Percentiles rank a stretch among this genome's conserved stretches.
Conservation (phyloP, 2,113 vertebrate species). For the Lipotes vexillifer region DNA sequence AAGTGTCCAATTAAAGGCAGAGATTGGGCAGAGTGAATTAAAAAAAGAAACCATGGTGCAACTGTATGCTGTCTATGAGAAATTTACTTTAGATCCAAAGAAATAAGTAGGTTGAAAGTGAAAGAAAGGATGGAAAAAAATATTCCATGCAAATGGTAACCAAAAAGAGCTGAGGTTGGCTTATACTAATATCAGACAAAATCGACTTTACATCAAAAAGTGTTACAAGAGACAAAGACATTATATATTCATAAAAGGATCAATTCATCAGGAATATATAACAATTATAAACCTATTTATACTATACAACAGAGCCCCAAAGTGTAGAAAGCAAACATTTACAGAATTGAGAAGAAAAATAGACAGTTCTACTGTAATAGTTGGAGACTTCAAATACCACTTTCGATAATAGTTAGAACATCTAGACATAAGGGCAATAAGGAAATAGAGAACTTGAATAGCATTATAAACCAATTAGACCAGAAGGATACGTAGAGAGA, state of each 20-base stretch:
- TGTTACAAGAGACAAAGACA: conserved; percentile 10
- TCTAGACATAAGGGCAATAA: neutral
- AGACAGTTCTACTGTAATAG: neutral
- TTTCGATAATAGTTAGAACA: neutral
- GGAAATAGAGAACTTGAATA: neutral
- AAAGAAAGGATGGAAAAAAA: neutral
- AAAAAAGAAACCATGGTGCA: neutral
- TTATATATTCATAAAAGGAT: conserved; percentile 6
- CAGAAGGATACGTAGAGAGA: neutral
- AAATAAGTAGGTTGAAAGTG: neutral
- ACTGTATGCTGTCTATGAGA: neutral
- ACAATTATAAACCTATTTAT: neutral
- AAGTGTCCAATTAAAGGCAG: neutral
- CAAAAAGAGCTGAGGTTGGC: neutral
- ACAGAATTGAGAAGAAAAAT: neutral
- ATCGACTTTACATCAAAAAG: neutral
- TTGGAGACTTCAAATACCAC: neutral
- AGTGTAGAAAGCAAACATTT: neutral
- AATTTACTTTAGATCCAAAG: conserved; percentile 8
- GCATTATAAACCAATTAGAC: neutral
- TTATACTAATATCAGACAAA: neutral
- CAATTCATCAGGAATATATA: neutral
- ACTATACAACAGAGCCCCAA: neutral
- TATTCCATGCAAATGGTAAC: neutral
- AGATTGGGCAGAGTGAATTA: neutral